Evolutionary conservation across 2,888 invertebrate species (phyloP).

Genomic region (Thelaira solivaga): DNA sequence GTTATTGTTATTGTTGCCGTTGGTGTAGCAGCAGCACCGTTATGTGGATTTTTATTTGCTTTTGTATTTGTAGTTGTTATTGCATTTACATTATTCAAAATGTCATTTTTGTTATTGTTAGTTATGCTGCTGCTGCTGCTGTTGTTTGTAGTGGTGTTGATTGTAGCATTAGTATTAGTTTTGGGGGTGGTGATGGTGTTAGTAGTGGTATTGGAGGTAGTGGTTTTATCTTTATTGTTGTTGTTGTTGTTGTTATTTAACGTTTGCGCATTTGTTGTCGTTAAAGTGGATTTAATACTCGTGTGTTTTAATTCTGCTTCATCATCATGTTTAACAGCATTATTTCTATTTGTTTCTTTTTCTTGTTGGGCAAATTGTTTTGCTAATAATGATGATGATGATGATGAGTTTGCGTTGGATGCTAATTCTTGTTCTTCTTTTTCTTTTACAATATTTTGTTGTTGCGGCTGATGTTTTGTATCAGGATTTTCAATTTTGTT

Average conservation of each 20-base stretch:
- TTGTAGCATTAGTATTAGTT: not conserved
- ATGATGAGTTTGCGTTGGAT: slow-evolving; percentile 6
- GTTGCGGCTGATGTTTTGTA: not conserved
- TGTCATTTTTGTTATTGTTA: not conserved
- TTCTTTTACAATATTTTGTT: not conserved
- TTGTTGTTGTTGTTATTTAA: slow-evolving; percentile 23
- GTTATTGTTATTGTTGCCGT: too few species aligned
- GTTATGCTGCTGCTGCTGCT: not conserved
- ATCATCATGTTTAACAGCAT: not conserved
- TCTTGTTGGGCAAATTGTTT: not conserved
- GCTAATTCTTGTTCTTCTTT: not conserved
- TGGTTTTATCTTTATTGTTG: slow-evolving; percentile 1
- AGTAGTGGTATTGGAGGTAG: not conserved
- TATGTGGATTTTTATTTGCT: slow-evolving; percentile 6
- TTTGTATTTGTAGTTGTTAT: not conserved
- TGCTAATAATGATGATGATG: not conserved
- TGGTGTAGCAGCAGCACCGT: not conserved
- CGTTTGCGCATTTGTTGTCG: slow-evolving; percentile 39
- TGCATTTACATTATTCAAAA: not conserved
- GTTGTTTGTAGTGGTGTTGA: not conserved
- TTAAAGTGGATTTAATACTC: slow-evolving; percentile 28
- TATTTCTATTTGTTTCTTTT: slow-evolving; percentile 4
- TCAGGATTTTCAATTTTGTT: not conserved
- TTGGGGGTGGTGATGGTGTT: not conserved
- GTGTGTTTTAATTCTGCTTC: slow-evolving; percentile 66